A percentile compares a stretch with the other conserved stretches of the same genome.
Evolutionary conservation across 2,888 invertebrate genomes (phyloP).

Genomic region (Coleophora deauratella): DNA sequence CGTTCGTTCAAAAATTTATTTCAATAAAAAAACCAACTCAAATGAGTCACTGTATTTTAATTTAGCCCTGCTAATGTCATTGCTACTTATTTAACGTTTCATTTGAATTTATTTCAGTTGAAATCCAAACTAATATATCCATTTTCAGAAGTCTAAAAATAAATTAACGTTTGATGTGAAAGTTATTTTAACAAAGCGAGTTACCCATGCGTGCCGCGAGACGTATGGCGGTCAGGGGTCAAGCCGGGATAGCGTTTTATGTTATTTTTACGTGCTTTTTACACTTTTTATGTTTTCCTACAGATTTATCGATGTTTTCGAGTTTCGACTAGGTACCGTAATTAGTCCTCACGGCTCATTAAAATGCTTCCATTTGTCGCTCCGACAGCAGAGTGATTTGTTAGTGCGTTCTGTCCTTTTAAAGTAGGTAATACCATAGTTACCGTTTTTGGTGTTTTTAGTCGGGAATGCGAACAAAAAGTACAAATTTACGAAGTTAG

Average conservation of each 20-base stretch:
- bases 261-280: slow-evolving; percentile 32
- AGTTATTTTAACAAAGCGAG: slow-evolving; percentile 9
- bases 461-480: background rate
- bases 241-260: slow-evolving; percentile 27
- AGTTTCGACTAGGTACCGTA: slow-evolving; percentile 48
- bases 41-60: too few species aligned
- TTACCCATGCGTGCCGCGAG: slow-evolving; percentile 7
- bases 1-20: too few species aligned
- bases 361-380: slow-evolving; percentile 61
- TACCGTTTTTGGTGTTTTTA: background rate
- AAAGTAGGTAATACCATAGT: background rate
- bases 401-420: slow-evolving; percentile 38
- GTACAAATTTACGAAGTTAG: background rate
- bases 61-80: too few species aligned
- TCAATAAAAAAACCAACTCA: background rate
- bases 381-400: slow-evolving; percentile 56
- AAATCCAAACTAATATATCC: too few species aligned
- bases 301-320: slow-evolving; percentile 40
- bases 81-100: too few species aligned
- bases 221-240: slow-evolving; percentile 29
- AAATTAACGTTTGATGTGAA: background rate
- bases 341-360: slow-evolving; percentile 57
- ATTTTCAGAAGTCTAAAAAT: too few species aligned
- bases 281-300: slow-evolving; percentile 27
- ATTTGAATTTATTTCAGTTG: background rate